Evolutionary conservation across 2,888 invertebrate genomes (phyloP).

Genomic region (Theretra japonica): DNA sequence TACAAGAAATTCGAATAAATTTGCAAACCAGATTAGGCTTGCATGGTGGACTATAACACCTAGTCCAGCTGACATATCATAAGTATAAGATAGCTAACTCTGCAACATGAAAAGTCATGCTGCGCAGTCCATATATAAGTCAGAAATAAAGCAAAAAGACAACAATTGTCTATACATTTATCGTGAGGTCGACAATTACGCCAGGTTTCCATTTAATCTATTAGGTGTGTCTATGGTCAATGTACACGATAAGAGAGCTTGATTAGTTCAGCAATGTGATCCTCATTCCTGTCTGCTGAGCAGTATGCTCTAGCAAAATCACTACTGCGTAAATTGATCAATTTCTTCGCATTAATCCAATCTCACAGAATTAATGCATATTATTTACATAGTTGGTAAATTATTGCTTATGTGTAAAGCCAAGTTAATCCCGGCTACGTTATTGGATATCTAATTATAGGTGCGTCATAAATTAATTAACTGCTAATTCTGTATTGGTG

Average conservation of each 20-base stretch:
- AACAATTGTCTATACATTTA: too few relatives aligned
- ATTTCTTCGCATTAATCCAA: slow-evolving; percentile 17
- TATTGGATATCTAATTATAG: slow-evolving; percentile 71
- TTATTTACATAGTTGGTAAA: slow-evolving; percentile 45
- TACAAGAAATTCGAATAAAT: too few relatives aligned
- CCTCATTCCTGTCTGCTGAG: neutral
- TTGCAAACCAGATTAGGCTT: too few relatives aligned
- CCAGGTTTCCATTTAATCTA: too few relatives aligned
- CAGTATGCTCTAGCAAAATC: neutral
- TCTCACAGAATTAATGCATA: slow-evolving; percentile 36
- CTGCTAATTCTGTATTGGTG: slow-evolving; percentile 66
- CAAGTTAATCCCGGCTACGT: slow-evolving; percentile 58
- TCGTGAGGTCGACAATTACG: too few relatives aligned
- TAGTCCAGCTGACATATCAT: too few relatives aligned
- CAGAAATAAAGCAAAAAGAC: too few relatives aligned
- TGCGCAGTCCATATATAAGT: too few relatives aligned
- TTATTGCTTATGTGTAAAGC: slow-evolving; percentile 51
- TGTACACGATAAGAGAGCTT: neutral
- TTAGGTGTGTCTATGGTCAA: neutral
- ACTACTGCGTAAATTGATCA: neutral
- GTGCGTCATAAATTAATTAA: slow-evolving; percentile 77
- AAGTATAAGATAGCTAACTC: too few relatives aligned
- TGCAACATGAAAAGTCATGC: too few relatives aligned
- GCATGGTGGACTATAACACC: too few relatives aligned
- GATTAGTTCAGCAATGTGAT: neutral